Conservation (phyloP, 2,113 vertebrate genomes). For the Rhabdomys dilectus region DNA sequence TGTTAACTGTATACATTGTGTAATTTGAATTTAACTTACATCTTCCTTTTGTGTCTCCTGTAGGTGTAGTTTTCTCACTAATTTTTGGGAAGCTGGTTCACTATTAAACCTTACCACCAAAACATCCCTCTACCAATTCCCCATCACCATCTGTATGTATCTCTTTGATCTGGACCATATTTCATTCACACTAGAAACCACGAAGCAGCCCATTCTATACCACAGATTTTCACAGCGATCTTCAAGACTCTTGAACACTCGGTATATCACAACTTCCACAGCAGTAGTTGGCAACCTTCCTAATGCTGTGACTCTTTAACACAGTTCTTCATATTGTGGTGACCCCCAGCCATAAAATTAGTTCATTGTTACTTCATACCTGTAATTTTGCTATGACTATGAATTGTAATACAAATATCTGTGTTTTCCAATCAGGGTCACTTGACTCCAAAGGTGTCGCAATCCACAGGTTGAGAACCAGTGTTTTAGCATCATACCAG, state of each 20-base stretch:
- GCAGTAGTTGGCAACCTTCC: neutral
- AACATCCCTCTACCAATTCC: neutral
- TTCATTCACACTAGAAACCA: neutral
- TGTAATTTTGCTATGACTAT: neutral
- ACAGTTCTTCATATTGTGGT: neutral
- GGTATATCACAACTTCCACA: neutral
- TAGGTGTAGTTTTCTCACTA: neutral
- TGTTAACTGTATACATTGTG: neutral
- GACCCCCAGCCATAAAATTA: neutral
- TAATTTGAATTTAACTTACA: slow-evolving; percentile 19
- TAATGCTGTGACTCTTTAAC: neutral
- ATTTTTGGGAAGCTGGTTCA: neutral
- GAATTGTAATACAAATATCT: neutral
- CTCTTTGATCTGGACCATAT: neutral
- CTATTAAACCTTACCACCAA: neutral
- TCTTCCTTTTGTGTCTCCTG: neutral
- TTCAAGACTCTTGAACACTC: neutral
- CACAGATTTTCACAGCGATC: neutral
- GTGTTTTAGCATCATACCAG: neutral
- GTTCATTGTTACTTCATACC: neutral
- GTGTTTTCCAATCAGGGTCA: neutral
- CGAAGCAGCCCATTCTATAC: too few species aligned
- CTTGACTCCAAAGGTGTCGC: neutral
- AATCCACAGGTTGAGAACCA: neutral
- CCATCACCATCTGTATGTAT: neutral